phyloP scores from a whole-genome alignment of 2,113 vertebrate genomes.

The Cyrtonyx montezumae region DNA sequence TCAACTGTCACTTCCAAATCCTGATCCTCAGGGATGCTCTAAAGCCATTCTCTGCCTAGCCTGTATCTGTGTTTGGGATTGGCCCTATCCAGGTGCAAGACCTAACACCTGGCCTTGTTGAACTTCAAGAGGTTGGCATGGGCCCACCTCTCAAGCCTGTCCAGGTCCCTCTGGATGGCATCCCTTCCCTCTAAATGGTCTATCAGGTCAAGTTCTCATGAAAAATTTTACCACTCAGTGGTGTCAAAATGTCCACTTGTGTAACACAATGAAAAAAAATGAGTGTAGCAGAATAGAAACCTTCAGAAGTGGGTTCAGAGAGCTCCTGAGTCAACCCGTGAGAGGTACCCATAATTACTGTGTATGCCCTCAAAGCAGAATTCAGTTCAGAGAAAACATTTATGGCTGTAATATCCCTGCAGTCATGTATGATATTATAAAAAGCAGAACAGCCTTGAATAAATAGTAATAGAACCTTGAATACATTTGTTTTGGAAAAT shows the following conservation, averaged over 20 bases:
- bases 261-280: rapidly evolving
- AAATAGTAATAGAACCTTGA: background rate
- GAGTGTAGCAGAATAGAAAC: background rate
- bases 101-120: too few relatives aligned
- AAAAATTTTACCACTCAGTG: background rate
- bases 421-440: background rate
- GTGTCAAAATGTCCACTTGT: background rate
- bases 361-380: background rate
- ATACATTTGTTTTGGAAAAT: background rate
- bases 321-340: background rate
- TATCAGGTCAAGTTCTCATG: background rate
- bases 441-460: background rate
- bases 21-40: too few relatives aligned
- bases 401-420: background rate
- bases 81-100: too few relatives aligned
- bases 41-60: too few relatives aligned
- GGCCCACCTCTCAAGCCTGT: too few relatives aligned
- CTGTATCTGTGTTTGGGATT: too few relatives aligned
- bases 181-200: background rate
- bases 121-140: too few relatives aligned
- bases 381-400: background rate
- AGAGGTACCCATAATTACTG: background rate
- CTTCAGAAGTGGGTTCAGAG: background rate
- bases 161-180: too few relatives aligned
- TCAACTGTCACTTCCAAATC: too few relatives aligned